Conservation (phyloP, 2,113 vertebrate species). For the Cettia cetti region DNA sequence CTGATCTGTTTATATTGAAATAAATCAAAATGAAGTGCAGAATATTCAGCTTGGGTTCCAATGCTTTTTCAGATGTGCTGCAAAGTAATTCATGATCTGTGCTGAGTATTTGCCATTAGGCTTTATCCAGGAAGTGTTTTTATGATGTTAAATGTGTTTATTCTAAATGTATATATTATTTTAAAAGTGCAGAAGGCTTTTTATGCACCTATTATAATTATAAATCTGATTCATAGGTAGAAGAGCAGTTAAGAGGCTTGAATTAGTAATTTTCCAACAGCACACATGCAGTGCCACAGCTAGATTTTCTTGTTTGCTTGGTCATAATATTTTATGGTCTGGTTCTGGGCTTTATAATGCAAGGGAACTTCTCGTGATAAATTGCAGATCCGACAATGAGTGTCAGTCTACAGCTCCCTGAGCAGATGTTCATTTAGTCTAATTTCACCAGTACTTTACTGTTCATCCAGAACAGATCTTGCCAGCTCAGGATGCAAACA, state of each 20-base stretch:
- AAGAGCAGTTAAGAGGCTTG: neutral
- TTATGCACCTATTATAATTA: conserved; percentile 30
- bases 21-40: conserved; percentile 1
- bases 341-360: neutral
- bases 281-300: neutral
- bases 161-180: conserved; percentile 3
- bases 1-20: conserved; percentile 20
- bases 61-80: neutral
- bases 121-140: neutral
- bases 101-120: neutral
- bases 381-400: conserved; percentile 54
- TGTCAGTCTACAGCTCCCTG: conserved; percentile 47
- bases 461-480: conserved; percentile 65
- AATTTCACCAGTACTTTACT: conserved; percentile 65
- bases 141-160: neutral
- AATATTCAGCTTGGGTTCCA: neutral
- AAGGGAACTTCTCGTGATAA: conserved; percentile 12
- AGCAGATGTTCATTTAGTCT: conserved; percentile 72
- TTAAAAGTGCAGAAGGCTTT: neutral
- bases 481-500: conserved; percentile 51
- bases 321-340: conserved; percentile 3
- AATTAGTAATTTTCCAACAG: conserved; percentile 4
- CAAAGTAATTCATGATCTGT: neutral
- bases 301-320: conserved; percentile 7
- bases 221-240: conserved; percentile 20